Percentiles rank a stretch among this genome's conserved stretches.
These are phyloP conservation scores for Brachionus koreanus DNA, from an alignment of 1,140 invertebrate species.

Conservation along the genomic window DNA sequence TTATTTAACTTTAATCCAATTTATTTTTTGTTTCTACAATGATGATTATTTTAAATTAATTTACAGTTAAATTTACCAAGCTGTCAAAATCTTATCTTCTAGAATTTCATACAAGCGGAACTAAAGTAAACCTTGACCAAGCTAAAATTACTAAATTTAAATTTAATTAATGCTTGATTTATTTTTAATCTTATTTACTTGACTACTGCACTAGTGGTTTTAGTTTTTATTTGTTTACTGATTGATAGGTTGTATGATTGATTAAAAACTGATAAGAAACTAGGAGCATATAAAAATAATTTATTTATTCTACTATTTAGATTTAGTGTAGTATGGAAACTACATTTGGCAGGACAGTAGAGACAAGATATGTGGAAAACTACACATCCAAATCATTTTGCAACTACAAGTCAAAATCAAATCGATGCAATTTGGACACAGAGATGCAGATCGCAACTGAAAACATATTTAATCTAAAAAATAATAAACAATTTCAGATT, in stretches of 20 bases:
- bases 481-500: constrained; percentile 1
- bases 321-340: constrained; percentile 10
- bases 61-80: background rate
- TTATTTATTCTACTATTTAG: background rate
- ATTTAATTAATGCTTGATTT: constrained; percentile 38
- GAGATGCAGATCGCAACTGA: background rate
- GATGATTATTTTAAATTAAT: background rate
- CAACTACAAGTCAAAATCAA: background rate
- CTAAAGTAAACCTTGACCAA: background rate
- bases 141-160: background rate
- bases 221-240: constrained; percentile 11
- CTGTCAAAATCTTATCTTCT: constrained; percentile 19
- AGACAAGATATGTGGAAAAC: background rate
- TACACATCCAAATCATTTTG: background rate
- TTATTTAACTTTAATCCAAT: background rate
- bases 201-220: background rate
- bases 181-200: constrained; percentile 10
- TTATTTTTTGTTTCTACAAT: background rate
- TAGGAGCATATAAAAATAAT: background rate
- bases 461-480: background rate
- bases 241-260: constrained; percentile 15
- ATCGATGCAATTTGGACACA: background rate
- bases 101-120: constrained; percentile 17
- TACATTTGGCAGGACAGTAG: constrained; percentile 13
- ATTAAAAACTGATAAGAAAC: constrained; percentile 26